A percentile compares a stretch with the other conserved stretches of the same genome.
phyloP scores from a whole-genome alignment of 2,888 invertebrate genomes.

The Heliothis peltigera region DNA sequence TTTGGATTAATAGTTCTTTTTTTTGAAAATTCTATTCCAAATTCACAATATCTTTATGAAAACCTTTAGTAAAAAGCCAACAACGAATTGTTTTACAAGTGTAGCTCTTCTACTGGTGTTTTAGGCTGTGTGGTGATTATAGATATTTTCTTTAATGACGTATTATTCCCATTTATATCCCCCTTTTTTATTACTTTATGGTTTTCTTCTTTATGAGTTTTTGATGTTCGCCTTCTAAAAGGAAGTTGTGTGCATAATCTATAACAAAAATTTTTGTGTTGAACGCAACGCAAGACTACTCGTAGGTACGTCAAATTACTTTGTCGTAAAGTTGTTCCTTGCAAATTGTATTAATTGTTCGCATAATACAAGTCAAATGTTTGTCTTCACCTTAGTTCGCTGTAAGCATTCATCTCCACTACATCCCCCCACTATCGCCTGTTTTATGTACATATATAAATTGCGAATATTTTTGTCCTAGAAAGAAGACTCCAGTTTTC shows the following conservation, averaged over 20 bases:
- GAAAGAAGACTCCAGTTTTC: too few species aligned
- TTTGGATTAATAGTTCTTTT: too few species aligned
- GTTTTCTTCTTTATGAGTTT: background rate
- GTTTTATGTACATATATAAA: background rate
- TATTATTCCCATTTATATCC: background rate
- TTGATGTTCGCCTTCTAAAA: background rate
- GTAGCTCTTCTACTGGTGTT: background rate
- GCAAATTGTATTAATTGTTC: too few species aligned
- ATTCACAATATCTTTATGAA: too few species aligned
- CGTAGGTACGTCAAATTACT: too few species aligned
- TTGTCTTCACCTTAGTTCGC: background rate
- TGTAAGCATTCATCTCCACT: background rate
- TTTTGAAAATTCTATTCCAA: too few species aligned
- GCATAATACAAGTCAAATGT: background rate
- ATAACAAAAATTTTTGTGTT: background rate
- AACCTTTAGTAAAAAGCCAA: too few species aligned
- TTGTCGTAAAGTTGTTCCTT: too few species aligned
- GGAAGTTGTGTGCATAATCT: background rate
- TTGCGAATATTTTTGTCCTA: background rate
- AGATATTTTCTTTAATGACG: background rate
- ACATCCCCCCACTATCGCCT: background rate
- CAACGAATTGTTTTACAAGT: background rate
- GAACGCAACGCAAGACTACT: background rate
- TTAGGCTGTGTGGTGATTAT: background rate
- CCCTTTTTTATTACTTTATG: too few species aligned